Evolutionary conservation across 2,797 vertebrate genomes (phyloP).

Genomic region (Takifugu ocellatus): DNA sequence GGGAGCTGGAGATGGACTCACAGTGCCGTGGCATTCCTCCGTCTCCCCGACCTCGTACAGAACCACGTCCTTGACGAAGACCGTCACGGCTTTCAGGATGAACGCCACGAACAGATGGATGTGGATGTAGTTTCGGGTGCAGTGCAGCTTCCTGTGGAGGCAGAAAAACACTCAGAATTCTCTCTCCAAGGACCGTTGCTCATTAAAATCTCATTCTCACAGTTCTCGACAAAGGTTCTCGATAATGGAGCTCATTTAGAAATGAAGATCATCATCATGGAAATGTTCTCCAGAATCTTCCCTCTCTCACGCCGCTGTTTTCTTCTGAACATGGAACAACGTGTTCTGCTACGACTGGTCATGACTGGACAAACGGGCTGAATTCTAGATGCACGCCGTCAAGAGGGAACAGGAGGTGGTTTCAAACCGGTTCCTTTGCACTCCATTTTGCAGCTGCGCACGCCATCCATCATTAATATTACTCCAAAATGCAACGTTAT

Average conservation of each 20-base stretch:
- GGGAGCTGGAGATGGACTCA: constrained; percentile 68
- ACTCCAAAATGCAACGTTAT: too few relatives aligned
- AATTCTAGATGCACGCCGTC: too few relatives aligned
- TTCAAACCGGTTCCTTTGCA: too few relatives aligned
- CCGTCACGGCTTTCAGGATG: constrained; percentile 87
- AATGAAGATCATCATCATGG: neutral
- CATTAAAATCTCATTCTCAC: constrained; percentile 3
- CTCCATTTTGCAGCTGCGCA: too few relatives aligned
- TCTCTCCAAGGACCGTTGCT: neutral
- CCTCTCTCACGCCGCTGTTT: neutral
- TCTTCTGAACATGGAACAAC: too few relatives aligned
- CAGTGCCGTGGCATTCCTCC: constrained; percentile 79
- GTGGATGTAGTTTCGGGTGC: constrained; percentile 95
- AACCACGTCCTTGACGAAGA: constrained; percentile 90
- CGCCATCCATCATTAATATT: too few relatives aligned
- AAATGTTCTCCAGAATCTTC: constrained; percentile 3
- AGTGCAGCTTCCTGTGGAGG: constrained; percentile 88
- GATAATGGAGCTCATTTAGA: too few relatives aligned
- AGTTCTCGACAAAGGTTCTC: too few relatives aligned
- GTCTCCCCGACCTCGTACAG: constrained; percentile 80
- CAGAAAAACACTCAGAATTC: neutral
- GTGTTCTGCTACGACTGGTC: too few relatives aligned
- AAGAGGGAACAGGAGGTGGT: too few relatives aligned
- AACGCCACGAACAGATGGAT: constrained; percentile 95
- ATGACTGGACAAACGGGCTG: too few relatives aligned